Conservation (phyloP, 1,140 invertebrate species). For the Patella vulgata region DNA sequence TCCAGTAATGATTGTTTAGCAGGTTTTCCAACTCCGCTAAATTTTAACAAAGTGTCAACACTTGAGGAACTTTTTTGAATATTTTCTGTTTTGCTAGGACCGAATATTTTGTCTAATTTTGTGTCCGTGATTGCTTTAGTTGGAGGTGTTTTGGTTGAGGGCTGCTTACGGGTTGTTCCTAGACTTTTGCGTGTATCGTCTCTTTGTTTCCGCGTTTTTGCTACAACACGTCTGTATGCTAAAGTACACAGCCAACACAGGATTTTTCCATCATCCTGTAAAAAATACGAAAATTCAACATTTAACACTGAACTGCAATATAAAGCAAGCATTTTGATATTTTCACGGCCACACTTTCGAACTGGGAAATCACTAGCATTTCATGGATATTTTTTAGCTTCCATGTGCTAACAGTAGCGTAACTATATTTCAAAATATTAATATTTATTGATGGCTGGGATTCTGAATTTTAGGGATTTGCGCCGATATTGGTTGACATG, state of each 20-base stretch:
- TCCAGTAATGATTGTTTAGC: constrained; percentile 19
- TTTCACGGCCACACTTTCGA: too few relatives aligned
- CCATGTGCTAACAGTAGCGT: too few relatives aligned
- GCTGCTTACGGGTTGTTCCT: constrained; percentile 4
- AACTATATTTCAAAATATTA: too few relatives aligned
- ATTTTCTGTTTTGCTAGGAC: constrained; percentile 16
- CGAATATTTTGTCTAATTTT: constrained; percentile 22
- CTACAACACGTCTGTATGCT: constrained; percentile 90
- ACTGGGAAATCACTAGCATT: too few relatives aligned
- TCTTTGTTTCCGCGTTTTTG: constrained; percentile 81
- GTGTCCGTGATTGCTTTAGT: constrained; percentile 14
- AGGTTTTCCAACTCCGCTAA: constrained; percentile 22
- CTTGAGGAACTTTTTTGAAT: constrained; percentile 12
- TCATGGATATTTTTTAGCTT: too few relatives aligned
- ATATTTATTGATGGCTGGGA: too few relatives aligned
- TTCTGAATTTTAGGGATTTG: too few relatives aligned
- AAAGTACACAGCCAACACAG: constrained; percentile 96
- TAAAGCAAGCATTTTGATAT: too few relatives aligned
- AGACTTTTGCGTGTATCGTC: constrained; percentile 38
- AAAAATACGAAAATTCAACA: too few relatives aligned
- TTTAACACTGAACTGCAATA: too few relatives aligned
- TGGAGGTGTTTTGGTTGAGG: constrained; percentile 3
- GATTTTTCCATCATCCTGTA: constrained; percentile 92
- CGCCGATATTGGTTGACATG: too few relatives aligned
- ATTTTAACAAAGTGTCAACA: constrained; percentile 7